phyloP scores from a whole-genome alignment of 1,140 invertebrate species.

The Argopecten irradians region DNA sequence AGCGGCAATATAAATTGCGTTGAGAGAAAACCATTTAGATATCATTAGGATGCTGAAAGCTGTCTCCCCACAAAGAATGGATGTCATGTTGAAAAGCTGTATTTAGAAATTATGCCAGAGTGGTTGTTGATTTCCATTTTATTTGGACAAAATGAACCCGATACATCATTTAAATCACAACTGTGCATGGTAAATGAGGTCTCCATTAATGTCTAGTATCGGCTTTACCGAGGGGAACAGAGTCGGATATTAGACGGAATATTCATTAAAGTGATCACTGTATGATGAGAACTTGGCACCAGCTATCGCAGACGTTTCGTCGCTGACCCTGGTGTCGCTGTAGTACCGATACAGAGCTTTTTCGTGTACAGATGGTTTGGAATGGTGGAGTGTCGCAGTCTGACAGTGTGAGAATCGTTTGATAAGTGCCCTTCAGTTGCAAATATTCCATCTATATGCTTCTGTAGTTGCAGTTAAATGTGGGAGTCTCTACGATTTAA shows the following conservation, averaged over 20 bases:
- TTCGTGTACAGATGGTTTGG: not conserved
- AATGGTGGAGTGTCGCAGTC: not conserved
- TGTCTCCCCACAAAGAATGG: not conserved
- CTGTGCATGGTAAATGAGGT: not conserved
- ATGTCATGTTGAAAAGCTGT: not conserved
- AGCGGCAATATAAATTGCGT: not conserved
- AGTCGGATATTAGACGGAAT: not conserved
- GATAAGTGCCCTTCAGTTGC: not conserved
- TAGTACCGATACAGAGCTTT: not conserved
- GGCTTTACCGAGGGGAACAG: not conserved
- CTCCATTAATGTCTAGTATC: not conserved
- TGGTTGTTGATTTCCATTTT: not conserved
- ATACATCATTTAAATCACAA: constrained; percentile 3
- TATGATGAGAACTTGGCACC: not conserved
- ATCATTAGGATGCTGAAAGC: not conserved
- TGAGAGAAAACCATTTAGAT: not conserved
- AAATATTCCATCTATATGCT: not conserved
- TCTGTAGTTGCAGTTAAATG: not conserved
- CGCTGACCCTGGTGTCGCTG: not conserved
- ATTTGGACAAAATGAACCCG: not conserved
- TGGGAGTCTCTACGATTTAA: not conserved
- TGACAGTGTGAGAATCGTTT: not conserved
- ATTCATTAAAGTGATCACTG: constrained; percentile 8
- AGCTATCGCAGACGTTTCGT: not conserved
- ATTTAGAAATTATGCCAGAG: not conserved